Evolutionary conservation across 2,888 invertebrate species (phyloP).

Genomic region (Microchrysa polita): DNA sequence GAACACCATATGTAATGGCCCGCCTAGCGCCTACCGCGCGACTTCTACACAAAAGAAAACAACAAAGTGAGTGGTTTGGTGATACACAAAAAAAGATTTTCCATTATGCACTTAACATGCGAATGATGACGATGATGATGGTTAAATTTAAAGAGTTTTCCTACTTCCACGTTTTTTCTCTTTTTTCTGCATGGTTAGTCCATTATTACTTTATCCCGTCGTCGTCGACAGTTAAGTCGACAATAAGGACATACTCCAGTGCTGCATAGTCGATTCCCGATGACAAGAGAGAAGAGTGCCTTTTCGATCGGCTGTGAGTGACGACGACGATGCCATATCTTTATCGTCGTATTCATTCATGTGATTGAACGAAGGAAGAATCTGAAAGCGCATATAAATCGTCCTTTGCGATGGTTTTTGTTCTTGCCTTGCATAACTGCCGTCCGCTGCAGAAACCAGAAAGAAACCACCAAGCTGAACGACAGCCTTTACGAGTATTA

Average conservation of each 20-base stretch:
- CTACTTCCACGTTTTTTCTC: too few species aligned
- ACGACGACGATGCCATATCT: neutral
- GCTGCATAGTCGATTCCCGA: neutral
- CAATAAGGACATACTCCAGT: neutral
- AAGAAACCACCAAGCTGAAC: neutral
- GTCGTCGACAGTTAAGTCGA: neutral
- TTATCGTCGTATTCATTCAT: too few species aligned
- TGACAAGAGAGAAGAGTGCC: neutral
- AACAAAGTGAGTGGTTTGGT: conserved; percentile 3
- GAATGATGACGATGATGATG: conserved; percentile 39
- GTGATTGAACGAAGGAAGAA: neutral
- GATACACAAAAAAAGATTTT: conserved; percentile 27
- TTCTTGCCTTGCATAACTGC: neutral
- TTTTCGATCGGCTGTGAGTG: too few species aligned
- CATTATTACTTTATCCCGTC: conserved; percentile 42
- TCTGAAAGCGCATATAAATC: neutral
- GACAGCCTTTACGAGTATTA: neutral
- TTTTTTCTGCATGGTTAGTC: conserved; percentile 21
- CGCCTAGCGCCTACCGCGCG: too few species aligned
- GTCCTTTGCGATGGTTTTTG: neutral
- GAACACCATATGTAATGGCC: too few species aligned
- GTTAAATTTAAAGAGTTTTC: conserved; percentile 34
- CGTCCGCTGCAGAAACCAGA: neutral
- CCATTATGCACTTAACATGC: conserved; percentile 42
- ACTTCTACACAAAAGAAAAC: neutral